A percentile compares a stretch with the other conserved stretches of the same genome.
phyloP scores from a whole-genome alignment of 2,888 invertebrate species.

The Sericinus montela region DNA sequence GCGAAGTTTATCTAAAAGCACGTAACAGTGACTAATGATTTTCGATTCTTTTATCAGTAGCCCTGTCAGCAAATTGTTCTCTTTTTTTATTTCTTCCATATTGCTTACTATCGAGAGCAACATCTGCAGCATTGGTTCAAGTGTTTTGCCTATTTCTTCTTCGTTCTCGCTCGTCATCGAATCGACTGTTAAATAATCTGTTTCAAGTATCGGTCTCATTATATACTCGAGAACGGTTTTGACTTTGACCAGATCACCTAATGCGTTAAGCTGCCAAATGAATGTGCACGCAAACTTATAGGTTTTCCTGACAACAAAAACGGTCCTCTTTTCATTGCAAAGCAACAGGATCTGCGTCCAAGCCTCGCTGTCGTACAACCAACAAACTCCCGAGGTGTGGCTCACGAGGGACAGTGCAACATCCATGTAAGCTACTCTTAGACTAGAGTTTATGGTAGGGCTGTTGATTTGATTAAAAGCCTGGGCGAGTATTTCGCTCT shows the following conservation, averaged over 20 bases:
- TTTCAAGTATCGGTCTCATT: conserved; percentile 78
- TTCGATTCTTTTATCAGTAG: conserved; percentile 49
- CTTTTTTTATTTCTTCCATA: conserved; percentile 59
- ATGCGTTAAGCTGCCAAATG: conserved; percentile 74
- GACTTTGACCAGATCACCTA: conserved; percentile 61
- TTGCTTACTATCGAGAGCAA: conserved; percentile 76
- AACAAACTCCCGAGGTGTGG: conserved; percentile 82
- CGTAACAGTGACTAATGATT: conserved; percentile 50
- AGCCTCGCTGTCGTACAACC: conserved; percentile 80
- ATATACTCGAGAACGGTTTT: conserved; percentile 71
- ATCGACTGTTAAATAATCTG: conserved; percentile 70
- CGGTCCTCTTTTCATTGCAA: conserved; percentile 82
- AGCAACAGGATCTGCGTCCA: conserved; percentile 83
- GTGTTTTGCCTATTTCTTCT: conserved; percentile 67
- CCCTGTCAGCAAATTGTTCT: conserved; percentile 40
- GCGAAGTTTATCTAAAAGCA: conserved; percentile 59
- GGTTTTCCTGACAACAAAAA: conserved; percentile 84
- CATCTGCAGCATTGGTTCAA: conserved; percentile 79
- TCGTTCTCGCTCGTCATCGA: conserved; percentile 69
- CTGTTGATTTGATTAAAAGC: conserved; percentile 45
- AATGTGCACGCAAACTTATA: conserved; percentile 81
- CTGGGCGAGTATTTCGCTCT: conserved; percentile 39
- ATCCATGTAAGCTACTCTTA: conserved; percentile 83
- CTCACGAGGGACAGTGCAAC: conserved; percentile 79
- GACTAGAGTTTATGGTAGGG: conserved; percentile 73